Percentiles rank a stretch among this genome's conserved stretches.
Evolutionary conservation across 2,113 vertebrate genomes (phyloP).

Genomic region (Gulo gulo): DNA sequence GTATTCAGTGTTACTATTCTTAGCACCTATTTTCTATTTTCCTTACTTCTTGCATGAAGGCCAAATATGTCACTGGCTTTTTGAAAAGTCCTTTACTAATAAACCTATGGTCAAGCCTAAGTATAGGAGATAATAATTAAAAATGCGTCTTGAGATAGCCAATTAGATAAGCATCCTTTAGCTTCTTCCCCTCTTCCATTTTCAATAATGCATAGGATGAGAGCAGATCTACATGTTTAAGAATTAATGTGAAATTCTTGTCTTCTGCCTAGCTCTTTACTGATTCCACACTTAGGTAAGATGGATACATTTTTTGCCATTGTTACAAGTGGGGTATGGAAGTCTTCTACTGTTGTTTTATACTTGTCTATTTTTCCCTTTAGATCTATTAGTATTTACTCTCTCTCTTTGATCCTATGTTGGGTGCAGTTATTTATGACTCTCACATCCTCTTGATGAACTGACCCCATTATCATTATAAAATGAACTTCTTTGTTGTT

Average conservation of each 20-base stretch:
- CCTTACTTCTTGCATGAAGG: background rate
- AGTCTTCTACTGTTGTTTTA: background rate
- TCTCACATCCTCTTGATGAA: background rate
- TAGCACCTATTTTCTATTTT: background rate
- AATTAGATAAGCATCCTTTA: background rate
- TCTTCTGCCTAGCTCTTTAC: background rate
- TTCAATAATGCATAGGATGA: background rate
- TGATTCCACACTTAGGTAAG: background rate
- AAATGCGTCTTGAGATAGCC: background rate
- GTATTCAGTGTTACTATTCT: background rate
- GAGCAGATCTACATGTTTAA: background rate
- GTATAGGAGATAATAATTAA: background rate
- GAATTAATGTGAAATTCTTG: background rate
- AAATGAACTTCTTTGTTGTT: background rate
- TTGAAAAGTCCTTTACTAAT: background rate
- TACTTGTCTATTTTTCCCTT: background rate
- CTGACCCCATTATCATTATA: background rate
- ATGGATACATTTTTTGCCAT: background rate
- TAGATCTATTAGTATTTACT: background rate
- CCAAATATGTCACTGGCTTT: background rate
- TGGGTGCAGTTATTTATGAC: background rate
- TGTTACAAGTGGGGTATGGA: background rate
- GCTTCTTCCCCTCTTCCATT: background rate
- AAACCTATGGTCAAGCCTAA: background rate
- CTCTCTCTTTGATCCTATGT: background rate